Base-by-base conservation (phyloP, 2,797 vertebrate genomes). In the Pteronotus mesoamericanus region DNA sequence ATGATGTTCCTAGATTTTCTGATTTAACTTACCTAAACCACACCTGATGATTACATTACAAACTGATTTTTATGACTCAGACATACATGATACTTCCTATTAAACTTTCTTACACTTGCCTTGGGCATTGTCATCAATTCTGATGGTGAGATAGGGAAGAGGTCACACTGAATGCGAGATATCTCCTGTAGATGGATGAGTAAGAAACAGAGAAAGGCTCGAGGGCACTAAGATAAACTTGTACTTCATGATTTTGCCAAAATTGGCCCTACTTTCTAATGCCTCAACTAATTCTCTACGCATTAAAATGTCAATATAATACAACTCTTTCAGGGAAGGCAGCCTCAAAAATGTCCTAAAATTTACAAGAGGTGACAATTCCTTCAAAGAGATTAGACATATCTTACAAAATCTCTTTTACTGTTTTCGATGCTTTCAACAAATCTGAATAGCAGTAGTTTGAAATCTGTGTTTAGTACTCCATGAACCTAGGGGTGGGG, bases 261-360 rank as follows among this genome's bases (percentile, higher is more conserved):
- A 75, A 72, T 11, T 85, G 61, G 59, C 24, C 15, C 9, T 87
- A 80, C 66, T 92, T 96, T 68, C 69, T 94, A 95, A 95, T 44
- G 18, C 55, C 46, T 95, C 42, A 84, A 51, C 16, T 89, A 89
- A 87, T 61, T 96, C 72, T 84, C 51, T 64, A 87, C 37, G 72
- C 22, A 90, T 32, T 88, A 72, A 94, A 95, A 86, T 85, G 87
- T 39, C 34, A 95, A 84, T 72, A 61, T 19, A 68, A 87, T 34
- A 93, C 22, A 86, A 89, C 18, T 82, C 39, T 86, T 42, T 77
- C 7, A 51, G 19, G 22, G 75, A 85, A 48, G 4, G 51, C 2
- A 44, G 21, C 48, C 74, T 69, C 44, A 66, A 88, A 92, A 83
- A 85, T 16, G 39, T 51, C 74, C 24, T 93, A 91, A 86, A 88